Conservation (phyloP, 2,797 vertebrate species). For the Aplochiton taeniatus region DNA sequence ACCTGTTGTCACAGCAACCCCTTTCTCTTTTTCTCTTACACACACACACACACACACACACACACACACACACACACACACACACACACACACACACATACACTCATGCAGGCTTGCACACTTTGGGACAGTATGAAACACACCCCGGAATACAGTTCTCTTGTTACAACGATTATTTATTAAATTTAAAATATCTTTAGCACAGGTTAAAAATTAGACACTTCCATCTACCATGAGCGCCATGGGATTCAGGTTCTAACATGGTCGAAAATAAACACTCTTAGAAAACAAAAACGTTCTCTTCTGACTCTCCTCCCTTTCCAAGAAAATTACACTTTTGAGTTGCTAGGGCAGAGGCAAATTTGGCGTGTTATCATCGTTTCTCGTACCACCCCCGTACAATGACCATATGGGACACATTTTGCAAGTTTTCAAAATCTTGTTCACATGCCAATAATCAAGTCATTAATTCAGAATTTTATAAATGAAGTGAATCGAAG, state of each 20-base stretch:
- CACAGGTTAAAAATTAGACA: constrained; percentile 85
- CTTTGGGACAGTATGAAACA: constrained; percentile 8
- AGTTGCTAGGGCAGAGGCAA: constrained; percentile 78
- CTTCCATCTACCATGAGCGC: constrained; percentile 77
- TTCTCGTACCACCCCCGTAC: constrained; percentile 13
- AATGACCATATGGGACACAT: constrained; percentile 36
- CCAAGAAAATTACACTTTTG: constrained; percentile 65
- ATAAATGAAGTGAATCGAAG: constrained; percentile 45
- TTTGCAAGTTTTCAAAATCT: constrained; percentile 36
- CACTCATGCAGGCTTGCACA: not conserved
- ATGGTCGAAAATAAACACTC: constrained; percentile 79
- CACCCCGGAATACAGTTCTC: constrained; percentile 51
- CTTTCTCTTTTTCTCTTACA: too few species aligned
- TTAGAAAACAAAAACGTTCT: constrained; percentile 62
- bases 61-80: not conserved
- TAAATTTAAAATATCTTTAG: constrained; percentile 87
- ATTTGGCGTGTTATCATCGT: constrained; percentile 62
- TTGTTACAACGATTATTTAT: constrained; percentile 87
- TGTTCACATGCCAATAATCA: constrained; percentile 41
- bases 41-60: not conserved
- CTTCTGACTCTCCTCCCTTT: constrained; percentile 44
- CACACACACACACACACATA: not conserved
- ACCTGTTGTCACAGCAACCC: too few species aligned
- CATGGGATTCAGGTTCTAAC: constrained; percentile 69
- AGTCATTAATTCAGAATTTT: constrained; percentile 31